Percentiles rank a stretch among this genome's conserved stretches.
Evolutionary conservation across 1,140 invertebrate genomes (phyloP).

Genomic region (Antheraea pernyi): DNA sequence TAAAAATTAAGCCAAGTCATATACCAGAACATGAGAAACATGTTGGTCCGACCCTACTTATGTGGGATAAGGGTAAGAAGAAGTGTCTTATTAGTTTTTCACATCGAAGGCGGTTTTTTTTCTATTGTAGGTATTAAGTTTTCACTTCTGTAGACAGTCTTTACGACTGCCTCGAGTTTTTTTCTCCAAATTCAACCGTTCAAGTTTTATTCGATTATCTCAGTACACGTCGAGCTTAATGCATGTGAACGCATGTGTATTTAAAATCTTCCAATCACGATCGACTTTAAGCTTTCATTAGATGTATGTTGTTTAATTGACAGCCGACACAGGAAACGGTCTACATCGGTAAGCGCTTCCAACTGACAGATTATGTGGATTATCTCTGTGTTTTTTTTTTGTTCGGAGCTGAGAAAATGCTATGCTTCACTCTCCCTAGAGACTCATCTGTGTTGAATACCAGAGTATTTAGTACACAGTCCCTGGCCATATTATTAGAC

Average conservation of each 20-base stretch:
- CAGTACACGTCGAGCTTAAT: not conserved
- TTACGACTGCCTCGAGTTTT: no score
- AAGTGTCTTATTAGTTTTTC: no score
- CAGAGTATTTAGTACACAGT: not conserved
- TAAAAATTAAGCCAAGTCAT: no score
- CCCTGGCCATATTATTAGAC: no score
- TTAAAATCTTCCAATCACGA: constrained; percentile 18
- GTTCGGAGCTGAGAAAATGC: not conserved
- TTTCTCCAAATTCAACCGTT: no score
- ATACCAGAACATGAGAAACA: no score
- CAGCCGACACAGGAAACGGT: constrained; percentile 22
- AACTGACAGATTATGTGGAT: constrained; percentile 26
- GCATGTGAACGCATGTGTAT: not conserved
- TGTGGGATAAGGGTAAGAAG: no score
- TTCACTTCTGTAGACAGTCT: no score
- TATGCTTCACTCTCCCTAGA: not conserved
- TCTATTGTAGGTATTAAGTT: no score
- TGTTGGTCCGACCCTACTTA: no score
- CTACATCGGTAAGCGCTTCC: constrained; percentile 17
- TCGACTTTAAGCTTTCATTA: constrained; percentile 7
- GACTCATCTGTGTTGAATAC: not conserved
- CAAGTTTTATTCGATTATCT: not conserved
- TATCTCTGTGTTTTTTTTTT: constrained; percentile 2
- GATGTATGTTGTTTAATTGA: constrained; percentile 9
- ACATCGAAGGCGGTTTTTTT: no score